These are phyloP conservation scores for Chrysotoxum bicinctum DNA, from an alignment of 2,888 invertebrate genomes.

Conservation along the genomic window DNA sequence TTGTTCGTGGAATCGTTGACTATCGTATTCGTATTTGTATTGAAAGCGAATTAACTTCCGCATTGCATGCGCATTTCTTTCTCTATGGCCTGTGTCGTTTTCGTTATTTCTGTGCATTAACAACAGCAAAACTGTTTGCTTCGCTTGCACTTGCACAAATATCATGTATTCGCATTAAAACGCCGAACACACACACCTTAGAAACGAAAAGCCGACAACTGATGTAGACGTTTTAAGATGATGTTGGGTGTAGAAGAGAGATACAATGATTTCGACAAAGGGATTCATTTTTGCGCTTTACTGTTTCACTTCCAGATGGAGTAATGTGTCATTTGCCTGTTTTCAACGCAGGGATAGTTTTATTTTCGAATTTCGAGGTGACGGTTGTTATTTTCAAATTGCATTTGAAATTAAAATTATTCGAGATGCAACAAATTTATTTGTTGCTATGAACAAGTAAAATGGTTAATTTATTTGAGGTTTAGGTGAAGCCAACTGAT, in stretches of 20 bases:
- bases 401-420: neutral
- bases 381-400: neutral
- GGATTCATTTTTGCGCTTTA: slow-evolving; percentile 30
- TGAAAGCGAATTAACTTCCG: slow-evolving; percentile 73
- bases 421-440: neutral
- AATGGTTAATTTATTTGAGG: neutral
- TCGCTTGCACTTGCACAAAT: slow-evolving; percentile 22
- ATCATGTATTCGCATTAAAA: neutral
- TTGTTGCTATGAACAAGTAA: neutral
- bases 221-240: neutral
- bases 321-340: slow-evolving; percentile 8
- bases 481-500: too few relatives aligned
- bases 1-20: neutral
- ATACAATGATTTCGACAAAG: slow-evolving; percentile 27
- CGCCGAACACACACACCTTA: slow-evolving; percentile 40
- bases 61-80: slow-evolving; percentile 69
- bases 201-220: slow-evolving; percentile 13
- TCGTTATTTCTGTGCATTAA: slow-evolving; percentile 35
- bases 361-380: neutral
- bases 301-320: slow-evolving; percentile 55
- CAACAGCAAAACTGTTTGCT: neutral
- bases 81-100: neutral
- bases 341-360: slow-evolving; percentile 19
- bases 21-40: slow-evolving; percentile 15
- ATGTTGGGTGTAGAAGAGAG: slow-evolving; percentile 7